Percentiles rank a stretch among this genome's conserved stretches.
phyloP scores from a whole-genome alignment of 2,797 vertebrate species.

The Rhynchotus rufescens region DNA sequence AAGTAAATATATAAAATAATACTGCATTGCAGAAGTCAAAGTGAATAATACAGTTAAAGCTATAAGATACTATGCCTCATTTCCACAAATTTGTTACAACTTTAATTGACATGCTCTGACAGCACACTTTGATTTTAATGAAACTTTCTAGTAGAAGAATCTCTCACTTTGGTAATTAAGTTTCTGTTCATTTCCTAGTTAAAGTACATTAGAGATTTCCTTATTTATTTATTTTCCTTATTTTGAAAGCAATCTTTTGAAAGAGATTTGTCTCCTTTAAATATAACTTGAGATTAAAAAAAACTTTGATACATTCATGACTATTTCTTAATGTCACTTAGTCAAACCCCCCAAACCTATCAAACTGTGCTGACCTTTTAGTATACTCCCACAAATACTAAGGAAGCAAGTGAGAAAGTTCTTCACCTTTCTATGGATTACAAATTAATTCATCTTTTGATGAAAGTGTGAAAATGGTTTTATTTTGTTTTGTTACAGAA shows the following conservation, averaged over 20 bases:
- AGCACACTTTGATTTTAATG: background rate
- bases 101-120: constrained; percentile 28
- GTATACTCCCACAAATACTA: background rate
- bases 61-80: background rate
- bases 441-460: background rate
- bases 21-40: background rate
- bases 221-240: too few relatives aligned
- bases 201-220: background rate
- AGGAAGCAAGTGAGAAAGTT: background rate
- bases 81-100: background rate
- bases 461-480: background rate
- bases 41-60: background rate
- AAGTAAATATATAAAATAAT: too few relatives aligned
- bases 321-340: background rate
- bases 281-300: background rate
- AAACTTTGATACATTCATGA: background rate
- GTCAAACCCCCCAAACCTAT: background rate
- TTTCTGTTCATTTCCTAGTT: constrained; percentile 22
- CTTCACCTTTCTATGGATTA: background rate
- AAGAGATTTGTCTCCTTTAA: background rate
- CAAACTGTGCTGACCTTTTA: background rate
- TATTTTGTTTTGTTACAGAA: background rate
- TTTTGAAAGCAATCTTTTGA: background rate
- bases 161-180: constrained; percentile 11
- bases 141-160: constrained; percentile 22